Percentiles rank a stretch among this genome's conserved stretches.
Conservation (phyloP, 2,113 vertebrate genomes). For the Lophura nycthemera region DNA sequence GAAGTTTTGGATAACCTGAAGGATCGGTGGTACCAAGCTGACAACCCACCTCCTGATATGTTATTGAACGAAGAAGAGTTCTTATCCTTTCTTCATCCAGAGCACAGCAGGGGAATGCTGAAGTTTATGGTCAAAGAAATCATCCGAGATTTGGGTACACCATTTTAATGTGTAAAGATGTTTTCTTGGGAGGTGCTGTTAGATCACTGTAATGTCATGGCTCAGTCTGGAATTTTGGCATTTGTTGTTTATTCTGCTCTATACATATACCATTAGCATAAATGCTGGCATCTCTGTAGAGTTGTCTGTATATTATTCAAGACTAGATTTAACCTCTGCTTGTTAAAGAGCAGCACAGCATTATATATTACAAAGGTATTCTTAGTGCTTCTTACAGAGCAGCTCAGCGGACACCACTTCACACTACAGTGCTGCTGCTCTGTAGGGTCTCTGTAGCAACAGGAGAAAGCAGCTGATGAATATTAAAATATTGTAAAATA, state of each 20-base stretch:
- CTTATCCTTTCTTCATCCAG: slow-evolving; percentile 93
- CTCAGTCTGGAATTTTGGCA: not conserved
- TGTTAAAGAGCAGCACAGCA: not conserved
- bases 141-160: slow-evolving; percentile 88
- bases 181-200: not conserved
- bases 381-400: not conserved
- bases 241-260: not conserved
- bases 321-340: not conserved
- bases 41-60: slow-evolving; percentile 89
- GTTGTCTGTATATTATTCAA: not conserved
- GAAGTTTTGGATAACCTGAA: slow-evolving; percentile 95
- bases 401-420: not conserved
- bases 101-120: slow-evolving; percentile 95
- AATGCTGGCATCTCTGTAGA: not conserved
- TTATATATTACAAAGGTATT: too few relatives aligned
- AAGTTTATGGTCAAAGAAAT: slow-evolving; percentile 98
- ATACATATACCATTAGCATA: not conserved
- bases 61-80: slow-evolving; percentile 92
- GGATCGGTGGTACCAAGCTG: slow-evolving; percentile 97
- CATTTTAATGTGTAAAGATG: not conserved
- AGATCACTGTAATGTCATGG: not conserved
- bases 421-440: not conserved
- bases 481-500: not conserved
- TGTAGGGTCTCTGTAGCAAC: not conserved
- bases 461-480: not conserved